Conservation (phyloP, 2,888 invertebrate genomes). For the Nomada fucata region DNA sequence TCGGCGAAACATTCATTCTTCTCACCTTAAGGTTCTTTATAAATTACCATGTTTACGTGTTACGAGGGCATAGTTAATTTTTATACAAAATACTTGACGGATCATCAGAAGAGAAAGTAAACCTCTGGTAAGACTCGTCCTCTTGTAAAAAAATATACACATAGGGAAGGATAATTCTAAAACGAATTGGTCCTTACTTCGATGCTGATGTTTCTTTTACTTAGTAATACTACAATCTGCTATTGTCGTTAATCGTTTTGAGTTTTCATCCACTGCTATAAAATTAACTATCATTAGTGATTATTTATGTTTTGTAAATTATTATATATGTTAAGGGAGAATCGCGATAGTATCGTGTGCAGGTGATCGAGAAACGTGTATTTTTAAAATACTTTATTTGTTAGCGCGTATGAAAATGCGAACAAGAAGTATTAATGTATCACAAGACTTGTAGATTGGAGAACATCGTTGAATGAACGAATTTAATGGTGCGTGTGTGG, state of each 20-base stretch:
- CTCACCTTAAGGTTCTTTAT: constrained; percentile 14
- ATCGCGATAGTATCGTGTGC: not conserved
- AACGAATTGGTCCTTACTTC: constrained; percentile 33
- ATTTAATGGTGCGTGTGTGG: not conserved
- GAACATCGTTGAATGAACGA: constrained; percentile 20
- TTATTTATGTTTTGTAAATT: constrained; percentile 55
- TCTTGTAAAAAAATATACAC: not conserved
- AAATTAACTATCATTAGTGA: constrained; percentile 13
- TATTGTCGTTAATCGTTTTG: constrained; percentile 15
- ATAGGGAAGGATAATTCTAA: constrained; percentile 17
- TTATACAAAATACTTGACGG: constrained; percentile 5
- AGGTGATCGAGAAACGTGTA: constrained; percentile 19
- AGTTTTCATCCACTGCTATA: constrained; percentile 24
- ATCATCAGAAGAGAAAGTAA: constrained; percentile 7
- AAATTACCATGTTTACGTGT: not conserved
- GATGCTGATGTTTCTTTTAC: constrained; percentile 1
- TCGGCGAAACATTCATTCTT: constrained; percentile 8
- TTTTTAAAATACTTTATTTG: constrained; percentile 37
- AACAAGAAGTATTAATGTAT: constrained; percentile 49
- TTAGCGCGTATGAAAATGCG: constrained; percentile 8
- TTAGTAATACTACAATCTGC: constrained; percentile 18
- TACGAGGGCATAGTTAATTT: not conserved
- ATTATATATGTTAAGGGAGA: constrained; percentile 17
- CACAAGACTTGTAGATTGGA: constrained; percentile 34
- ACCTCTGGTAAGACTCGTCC: not conserved